Evolutionary conservation across 2,888 invertebrate genomes (phyloP).

Genomic region (Chrysolina haemoptera): DNA sequence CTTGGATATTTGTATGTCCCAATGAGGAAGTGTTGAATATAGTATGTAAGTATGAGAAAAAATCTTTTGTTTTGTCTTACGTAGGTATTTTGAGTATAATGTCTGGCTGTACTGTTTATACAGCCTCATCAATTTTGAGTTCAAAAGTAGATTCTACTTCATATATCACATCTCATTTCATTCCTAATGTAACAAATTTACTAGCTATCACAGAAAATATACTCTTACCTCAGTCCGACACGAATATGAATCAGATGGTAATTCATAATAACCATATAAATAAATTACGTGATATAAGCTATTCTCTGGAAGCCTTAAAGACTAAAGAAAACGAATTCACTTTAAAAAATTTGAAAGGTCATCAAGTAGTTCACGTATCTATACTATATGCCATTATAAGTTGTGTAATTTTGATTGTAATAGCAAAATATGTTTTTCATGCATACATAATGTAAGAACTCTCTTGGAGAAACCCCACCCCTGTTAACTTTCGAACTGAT

Average conservation of each 20-base stretch:
- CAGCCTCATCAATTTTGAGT: conserved; percentile 4
- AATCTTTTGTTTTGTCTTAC: background rate
- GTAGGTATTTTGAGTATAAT: conserved; percentile 2
- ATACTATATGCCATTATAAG: too few species aligned
- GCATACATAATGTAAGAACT: too few species aligned
- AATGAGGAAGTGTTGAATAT: too few species aligned
- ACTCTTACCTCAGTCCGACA: background rate
- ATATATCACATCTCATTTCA: background rate
- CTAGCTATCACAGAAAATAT: background rate
- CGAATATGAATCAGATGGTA: conserved; percentile 8
- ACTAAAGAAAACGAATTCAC: too few species aligned
- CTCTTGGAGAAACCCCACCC: too few species aligned
- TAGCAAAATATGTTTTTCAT: background rate
- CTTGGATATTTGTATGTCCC: background rate
- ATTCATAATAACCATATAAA: conserved; percentile 9
- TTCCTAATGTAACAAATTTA: too few species aligned
- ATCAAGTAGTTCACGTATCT: too few species aligned
- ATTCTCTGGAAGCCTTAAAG: background rate
- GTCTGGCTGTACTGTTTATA: background rate
- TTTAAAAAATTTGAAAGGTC: too few species aligned
- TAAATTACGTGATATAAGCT: conserved; percentile 3
- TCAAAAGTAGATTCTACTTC: background rate
- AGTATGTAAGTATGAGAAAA: background rate
- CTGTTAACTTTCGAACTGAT: too few species aligned
- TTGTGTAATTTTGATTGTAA: background rate